Percentiles rank a stretch among this genome's conserved stretches.
phyloP scores from a whole-genome alignment of 2,888 invertebrate species.

The Drosophila prostipennis region DNA sequence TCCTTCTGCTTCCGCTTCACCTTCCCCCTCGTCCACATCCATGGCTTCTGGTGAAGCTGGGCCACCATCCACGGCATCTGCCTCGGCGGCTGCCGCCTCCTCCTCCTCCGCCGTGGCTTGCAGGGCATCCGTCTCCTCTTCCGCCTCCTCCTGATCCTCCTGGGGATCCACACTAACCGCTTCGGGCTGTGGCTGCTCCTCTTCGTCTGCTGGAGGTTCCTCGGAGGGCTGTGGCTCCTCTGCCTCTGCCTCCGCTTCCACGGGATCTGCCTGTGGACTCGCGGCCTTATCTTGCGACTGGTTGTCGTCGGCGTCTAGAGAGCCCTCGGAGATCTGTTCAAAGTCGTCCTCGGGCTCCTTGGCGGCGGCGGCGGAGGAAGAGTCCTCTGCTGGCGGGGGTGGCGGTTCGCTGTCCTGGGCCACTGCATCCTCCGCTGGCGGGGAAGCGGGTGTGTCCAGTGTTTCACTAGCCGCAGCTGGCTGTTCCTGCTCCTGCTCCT shows the following conservation, averaged over 20 bases:
- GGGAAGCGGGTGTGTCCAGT: slow-evolving; percentile 57
- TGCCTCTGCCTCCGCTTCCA: slow-evolving; percentile 14
- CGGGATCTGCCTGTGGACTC: slow-evolving; percentile 21
- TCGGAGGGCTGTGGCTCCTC: background rate
- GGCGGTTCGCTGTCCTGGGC: slow-evolving; percentile 6
- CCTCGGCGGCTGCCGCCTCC: slow-evolving; percentile 37
- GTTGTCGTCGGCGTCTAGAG: slow-evolving; percentile 77
- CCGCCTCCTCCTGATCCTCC: slow-evolving; percentile 45
- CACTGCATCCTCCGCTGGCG: slow-evolving; percentile 50
- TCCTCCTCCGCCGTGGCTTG: slow-evolving; percentile 67
- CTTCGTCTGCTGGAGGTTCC: slow-evolving; percentile 5
- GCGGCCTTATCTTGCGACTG: slow-evolving; percentile 64
- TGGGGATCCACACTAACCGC: slow-evolving; percentile 24
- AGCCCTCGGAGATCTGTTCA: slow-evolving; percentile 81
- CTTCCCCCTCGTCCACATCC: slow-evolving; percentile 63
- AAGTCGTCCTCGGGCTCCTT: slow-evolving; percentile 70
- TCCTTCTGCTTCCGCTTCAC: slow-evolving; percentile 46
- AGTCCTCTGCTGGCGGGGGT: background rate
- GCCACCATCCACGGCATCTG: slow-evolving; percentile 75
- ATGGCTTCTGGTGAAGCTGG: slow-evolving; percentile 61
- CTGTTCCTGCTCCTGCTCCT: background rate
- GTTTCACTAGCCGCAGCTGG: slow-evolving; percentile 29
- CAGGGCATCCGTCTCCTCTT: slow-evolving; percentile 46
- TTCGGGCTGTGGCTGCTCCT: slow-evolving; percentile 26
- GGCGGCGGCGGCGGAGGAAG: background rate